These are phyloP conservation scores for Eurystomus gularis DNA, from an alignment of 2,113 vertebrate species.

Conservation along the genomic window DNA sequence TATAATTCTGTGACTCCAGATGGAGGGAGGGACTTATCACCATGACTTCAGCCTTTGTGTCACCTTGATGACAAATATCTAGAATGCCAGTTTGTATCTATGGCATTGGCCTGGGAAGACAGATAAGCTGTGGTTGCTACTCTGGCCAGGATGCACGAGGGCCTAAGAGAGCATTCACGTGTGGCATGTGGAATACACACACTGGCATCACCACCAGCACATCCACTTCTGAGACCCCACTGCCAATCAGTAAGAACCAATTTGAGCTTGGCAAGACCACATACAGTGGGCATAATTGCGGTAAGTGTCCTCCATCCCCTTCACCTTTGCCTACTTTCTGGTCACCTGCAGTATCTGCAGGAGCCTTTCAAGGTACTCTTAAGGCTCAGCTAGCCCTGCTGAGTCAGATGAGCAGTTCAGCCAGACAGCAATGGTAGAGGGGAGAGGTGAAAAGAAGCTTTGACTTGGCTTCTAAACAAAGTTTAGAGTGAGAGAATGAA, in stretches of 20 bases:
- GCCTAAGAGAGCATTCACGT: neutral
- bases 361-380: neutral
- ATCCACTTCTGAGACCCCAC: neutral
- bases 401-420: neutral
- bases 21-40: neutral
- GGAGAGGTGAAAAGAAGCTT: neutral
- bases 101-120: neutral
- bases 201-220: too few relatives aligned
- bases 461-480: neutral
- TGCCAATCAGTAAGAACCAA: neutral
- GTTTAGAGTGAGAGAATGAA: neutral
- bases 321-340: neutral
- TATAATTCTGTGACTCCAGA: neutral
- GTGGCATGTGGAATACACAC: neutral
- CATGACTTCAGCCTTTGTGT: neutral
- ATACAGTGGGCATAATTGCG: neutral
- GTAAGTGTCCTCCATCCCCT: neutral
- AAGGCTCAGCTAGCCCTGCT: neutral
- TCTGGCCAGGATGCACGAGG: neutral
- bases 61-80: neutral
- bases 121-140: fast-evolving
- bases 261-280: neutral
- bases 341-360: neutral
- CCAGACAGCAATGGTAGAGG: neutral
- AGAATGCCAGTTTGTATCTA: neutral